Evolutionary conservation across 2,113 vertebrate species (phyloP).

Genomic region (Oplegnathus fasciatus): DNA sequence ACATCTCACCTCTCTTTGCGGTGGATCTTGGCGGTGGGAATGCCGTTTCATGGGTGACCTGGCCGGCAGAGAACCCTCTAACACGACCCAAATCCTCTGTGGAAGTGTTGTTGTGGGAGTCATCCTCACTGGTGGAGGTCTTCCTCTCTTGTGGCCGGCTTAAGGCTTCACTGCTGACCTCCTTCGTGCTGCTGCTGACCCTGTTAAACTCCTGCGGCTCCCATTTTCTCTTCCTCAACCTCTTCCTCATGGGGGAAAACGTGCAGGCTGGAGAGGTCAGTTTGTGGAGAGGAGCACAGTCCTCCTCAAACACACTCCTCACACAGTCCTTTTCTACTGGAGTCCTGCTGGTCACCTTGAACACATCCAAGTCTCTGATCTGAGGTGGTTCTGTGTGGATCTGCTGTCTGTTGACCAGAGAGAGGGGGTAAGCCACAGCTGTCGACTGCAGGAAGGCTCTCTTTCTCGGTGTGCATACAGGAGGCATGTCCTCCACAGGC

Average conservation of each 20-base stretch:
- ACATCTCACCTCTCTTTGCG: slow-evolving; percentile 61
- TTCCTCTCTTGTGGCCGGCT: not conserved
- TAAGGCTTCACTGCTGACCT: not conserved
- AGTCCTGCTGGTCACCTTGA: slow-evolving; percentile 5
- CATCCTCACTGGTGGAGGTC: slow-evolving; percentile 6
- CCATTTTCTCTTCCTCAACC: slow-evolving; percentile 56
- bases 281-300: slow-evolving; percentile 13
- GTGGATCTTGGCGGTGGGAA: slow-evolving; percentile 48
- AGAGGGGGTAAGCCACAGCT: not conserved
- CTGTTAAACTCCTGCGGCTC: not conserved
- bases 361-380: not conserved
- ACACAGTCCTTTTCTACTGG: not conserved
- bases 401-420: not conserved
- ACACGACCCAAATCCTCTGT: not conserved
- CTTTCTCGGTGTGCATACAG: not conserved
- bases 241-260: slow-evolving; percentile 75
- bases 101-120: not conserved
- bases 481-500: not conserved
- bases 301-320: slow-evolving; percentile 28
- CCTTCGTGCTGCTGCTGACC: not conserved
- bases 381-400: not conserved
- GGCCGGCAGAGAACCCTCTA: not conserved
- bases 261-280: slow-evolving; percentile 57
- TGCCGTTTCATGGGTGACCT: slow-evolving; percentile 8
- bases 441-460: slow-evolving; percentile 46